These are phyloP conservation scores for Noctua fimbriata DNA, from an alignment of 2,888 invertebrate genomes.

Conservation along the genomic window DNA sequence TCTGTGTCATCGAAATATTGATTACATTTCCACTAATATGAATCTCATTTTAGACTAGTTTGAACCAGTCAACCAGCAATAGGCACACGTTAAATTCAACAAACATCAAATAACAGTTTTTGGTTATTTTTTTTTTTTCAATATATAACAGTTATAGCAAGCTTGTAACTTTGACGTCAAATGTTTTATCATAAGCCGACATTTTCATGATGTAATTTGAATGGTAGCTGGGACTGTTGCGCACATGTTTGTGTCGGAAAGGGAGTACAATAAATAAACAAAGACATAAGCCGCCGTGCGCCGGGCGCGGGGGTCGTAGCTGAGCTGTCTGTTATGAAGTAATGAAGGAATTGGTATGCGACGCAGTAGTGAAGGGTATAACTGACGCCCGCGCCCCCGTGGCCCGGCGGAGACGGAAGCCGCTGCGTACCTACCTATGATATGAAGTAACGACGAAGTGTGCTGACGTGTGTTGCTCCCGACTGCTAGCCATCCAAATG, in stretches of 20 bases:
- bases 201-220: conserved; percentile 31
- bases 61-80: not conserved
- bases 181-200: conserved; percentile 3
- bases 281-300: conserved; percentile 3
- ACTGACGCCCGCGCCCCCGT: not conserved
- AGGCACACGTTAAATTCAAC: not conserved
- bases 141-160: not conserved
- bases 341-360: not conserved
- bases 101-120: not conserved
- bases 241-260: conserved; percentile 49
- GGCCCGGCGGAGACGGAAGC: not conserved
- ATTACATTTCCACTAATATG: not conserved
- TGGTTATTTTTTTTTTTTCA: not conserved
- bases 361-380: not conserved
- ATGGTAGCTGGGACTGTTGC: conserved; percentile 16
- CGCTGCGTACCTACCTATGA: too few relatives aligned
- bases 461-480: too few relatives aligned
- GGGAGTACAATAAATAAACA: conserved; percentile 65
- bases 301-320: conserved; percentile 2
- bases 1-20: not conserved
- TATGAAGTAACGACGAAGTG: not conserved
- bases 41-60: conserved; percentile 1
- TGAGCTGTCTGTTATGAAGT: conserved; percentile 1
- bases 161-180: conserved; percentile 10
- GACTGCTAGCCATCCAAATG: not conserved